Base-by-base conservation (phyloP, 2,797 vertebrate genomes). In the Aulostomus chinensis region DNA sequence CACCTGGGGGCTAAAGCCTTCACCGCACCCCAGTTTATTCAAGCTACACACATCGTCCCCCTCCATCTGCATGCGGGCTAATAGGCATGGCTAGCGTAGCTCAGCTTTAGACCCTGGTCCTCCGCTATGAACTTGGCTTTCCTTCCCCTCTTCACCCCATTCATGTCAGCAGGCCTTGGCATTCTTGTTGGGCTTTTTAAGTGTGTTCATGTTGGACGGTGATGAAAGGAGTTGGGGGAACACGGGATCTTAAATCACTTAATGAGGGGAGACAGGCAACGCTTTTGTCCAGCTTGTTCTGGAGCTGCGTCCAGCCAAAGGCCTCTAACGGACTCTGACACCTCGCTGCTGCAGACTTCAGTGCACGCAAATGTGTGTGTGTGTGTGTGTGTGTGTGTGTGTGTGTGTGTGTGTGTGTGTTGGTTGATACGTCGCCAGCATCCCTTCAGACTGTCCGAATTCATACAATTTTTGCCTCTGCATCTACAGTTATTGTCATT, bases 251-350 rank as follows among this genome's bases (percentile, higher is more conserved):
- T 83, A 87, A 90, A 90, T 90, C 86, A 85, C 75, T 83, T 86
- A 87, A 90, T 84, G 80, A 87, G 81, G 83, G 84, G 72, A 88
- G 85, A 90, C 86, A 86, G 76, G 81, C 83, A 81, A 74, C 47
- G 76, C 86, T 78, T 88, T 87, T 86, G 86, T 89, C 87, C 81
- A 34, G 70, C 76, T 79, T 78, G 82, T 85, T 85, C 75, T 78
- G 59, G 73, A 67, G 83, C 73, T 80, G 76, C 49, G 72, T 84
- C 83, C 76, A 78, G 73, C 80, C 82, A 73, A 78, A 80, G 80
- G 76, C 80, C 72, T 84, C 81, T 88, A 88, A 89, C 86, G 74
- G 82, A 65, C 82, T 80, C 83, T 88, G 85, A 89, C 88, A 88
- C 82, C 64, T 86, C 53, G 77, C 81, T 38, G 73, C 73, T 71